These are phyloP conservation scores for Notodonta ziczac DNA, from an alignment of 2,888 invertebrate species.

Conservation along the genomic window DNA sequence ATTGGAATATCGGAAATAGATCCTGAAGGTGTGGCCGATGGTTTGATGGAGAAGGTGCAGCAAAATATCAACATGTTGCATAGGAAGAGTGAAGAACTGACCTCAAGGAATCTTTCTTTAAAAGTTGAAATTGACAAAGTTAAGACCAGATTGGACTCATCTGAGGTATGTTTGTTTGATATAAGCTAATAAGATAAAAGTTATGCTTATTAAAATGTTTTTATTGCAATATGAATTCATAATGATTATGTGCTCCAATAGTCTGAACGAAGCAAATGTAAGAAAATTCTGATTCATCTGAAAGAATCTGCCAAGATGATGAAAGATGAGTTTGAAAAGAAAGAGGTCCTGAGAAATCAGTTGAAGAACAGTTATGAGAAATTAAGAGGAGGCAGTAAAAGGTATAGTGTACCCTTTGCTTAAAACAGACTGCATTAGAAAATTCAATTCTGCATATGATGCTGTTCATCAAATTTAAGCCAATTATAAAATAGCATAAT, in stretches of 20 bases:
- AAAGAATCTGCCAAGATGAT: slow-evolving; percentile 70
- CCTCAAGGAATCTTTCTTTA: slow-evolving; percentile 65
- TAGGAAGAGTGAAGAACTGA: slow-evolving; percentile 70
- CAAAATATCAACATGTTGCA: slow-evolving; percentile 62
- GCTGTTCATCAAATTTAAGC: too few relatives aligned
- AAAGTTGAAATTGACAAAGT: slow-evolving; percentile 72
- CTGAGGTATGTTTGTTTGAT: slow-evolving; percentile 53
- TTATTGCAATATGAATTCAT: slow-evolving; percentile 12
- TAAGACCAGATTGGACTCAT: slow-evolving; percentile 47
- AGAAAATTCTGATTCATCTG: slow-evolving; percentile 58
- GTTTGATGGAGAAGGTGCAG: slow-evolving; percentile 66
- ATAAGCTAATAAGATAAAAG: background rate
- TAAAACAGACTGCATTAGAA: too few relatives aligned
- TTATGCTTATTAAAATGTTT: background rate
- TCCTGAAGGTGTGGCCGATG: slow-evolving; percentile 48
- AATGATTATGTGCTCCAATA: slow-evolving; percentile 31
- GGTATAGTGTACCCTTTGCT: slow-evolving; percentile 46
- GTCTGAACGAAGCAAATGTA: slow-evolving; percentile 70
- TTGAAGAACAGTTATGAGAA: slow-evolving; percentile 87
- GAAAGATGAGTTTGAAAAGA: slow-evolving; percentile 76
- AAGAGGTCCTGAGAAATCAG: slow-evolving; percentile 86
- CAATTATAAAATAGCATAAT: background rate
- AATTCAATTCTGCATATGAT: too few relatives aligned
- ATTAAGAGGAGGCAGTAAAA: slow-evolving; percentile 73
- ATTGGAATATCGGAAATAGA: slow-evolving; percentile 66